Evolutionary conservation across 2,113 vertebrate genomes (phyloP).

Genomic region (Dromas ardeola): DNA sequence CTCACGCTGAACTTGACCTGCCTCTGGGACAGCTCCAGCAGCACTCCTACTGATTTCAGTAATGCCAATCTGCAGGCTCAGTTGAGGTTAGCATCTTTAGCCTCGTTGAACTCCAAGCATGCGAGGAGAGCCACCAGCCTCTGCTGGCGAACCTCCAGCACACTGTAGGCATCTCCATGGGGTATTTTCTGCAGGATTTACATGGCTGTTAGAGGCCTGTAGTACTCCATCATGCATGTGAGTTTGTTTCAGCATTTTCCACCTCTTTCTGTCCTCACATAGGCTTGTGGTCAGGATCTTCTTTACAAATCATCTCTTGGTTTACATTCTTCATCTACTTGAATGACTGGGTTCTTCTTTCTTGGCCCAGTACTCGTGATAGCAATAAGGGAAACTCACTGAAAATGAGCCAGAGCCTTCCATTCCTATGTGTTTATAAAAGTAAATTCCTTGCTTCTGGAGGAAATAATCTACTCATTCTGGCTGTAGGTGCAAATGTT

Average conservation of each 20-base stretch:
- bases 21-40: conserved; percentile 43
- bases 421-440: not conserved
- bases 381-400: not conserved
- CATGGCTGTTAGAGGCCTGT: accelerated
- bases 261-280: not conserved
- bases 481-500: not conserved
- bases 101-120: not conserved
- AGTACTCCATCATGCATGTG: not conserved
- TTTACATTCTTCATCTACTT: not conserved
- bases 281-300: not conserved
- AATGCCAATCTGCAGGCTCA: not conserved
- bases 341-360: not conserved
- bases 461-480: not conserved
- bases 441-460: not conserved
- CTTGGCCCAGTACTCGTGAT: not conserved
- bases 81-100: not conserved
- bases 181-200: not conserved
- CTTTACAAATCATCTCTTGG: not conserved
- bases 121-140: not conserved
- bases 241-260: not conserved
- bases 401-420: not conserved
- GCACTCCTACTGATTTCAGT: not conserved
- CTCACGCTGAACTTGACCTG: conserved; percentile 55
- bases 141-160: not conserved
- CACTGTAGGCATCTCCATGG: not conserved